Conservation (phyloP, 2,113 vertebrate species). For the Aspidoscelis tigris region DNA sequence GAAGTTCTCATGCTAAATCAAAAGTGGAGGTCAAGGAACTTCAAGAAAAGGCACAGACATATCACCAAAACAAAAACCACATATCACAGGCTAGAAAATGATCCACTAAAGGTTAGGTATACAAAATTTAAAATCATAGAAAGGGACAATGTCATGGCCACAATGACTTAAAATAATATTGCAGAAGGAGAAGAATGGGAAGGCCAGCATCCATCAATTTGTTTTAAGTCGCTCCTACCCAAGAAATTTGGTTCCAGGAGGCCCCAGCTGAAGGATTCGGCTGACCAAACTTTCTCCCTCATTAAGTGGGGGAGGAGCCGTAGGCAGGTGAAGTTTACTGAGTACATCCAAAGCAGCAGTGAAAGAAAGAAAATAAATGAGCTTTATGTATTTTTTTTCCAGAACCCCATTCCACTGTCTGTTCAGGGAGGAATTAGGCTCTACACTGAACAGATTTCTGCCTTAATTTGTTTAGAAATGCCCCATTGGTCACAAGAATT, state of each 20-base stretch:
- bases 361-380: conserved; percentile 92
- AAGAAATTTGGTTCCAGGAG: conserved; percentile 99
- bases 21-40: conserved; percentile 80
- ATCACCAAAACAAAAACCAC: conserved; percentile 79
- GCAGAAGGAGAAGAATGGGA: conserved; percentile 80
- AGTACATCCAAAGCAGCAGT: conserved; percentile 94
- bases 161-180: conserved; percentile 82
- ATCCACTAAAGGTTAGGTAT: conserved; percentile 75
- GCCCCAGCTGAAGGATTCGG: conserved; percentile 99
- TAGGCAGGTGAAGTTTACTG: conserved; percentile 99
- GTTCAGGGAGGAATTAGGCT: conserved; percentile 70
- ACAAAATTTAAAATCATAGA: conserved; percentile 81
- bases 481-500: conserved; percentile 63
- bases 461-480: conserved; percentile 39
- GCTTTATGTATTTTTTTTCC: conserved; percentile 77
- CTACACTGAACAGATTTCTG: conserved; percentile 70
- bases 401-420: conserved; percentile 71
- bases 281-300: conserved; percentile 99
- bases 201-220: conserved; percentile 92
- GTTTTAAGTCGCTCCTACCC: conserved; percentile 96
- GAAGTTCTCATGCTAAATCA: conserved; percentile 84
- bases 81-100: conserved; percentile 79
- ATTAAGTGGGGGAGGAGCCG: conserved; percentile 98
- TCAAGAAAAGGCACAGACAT: conserved; percentile 79
- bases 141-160: conserved; percentile 79